Base-by-base conservation (phyloP, 2,797 vertebrate genomes). In the Cyclopterus lumpus region DNA sequence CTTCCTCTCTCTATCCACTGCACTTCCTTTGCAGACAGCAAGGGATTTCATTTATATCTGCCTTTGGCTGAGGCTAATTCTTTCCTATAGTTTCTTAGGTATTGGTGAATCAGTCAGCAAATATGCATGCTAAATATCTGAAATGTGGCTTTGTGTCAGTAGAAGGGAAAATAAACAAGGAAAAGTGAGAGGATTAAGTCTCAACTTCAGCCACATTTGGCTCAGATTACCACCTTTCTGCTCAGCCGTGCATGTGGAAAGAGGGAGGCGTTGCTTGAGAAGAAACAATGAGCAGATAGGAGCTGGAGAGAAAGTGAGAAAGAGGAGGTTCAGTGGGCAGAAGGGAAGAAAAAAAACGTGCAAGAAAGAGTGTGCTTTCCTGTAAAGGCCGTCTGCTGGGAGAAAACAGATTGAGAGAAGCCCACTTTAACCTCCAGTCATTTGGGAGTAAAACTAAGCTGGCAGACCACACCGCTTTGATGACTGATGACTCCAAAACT, bases 191-290 rank as follows among this genome's bases (percentile, higher is more conserved):
- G 44, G 71, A 80, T 84, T 72, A 57, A 38, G 66, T 73, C 73
- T 82, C 59, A 36, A 70, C 51, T 62, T 73, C 57, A 83, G 82
- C 77, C 88, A 91, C 85, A 85, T 89, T 87, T 64, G 77, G 79
- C 86, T 90, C 86, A 67, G 67, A 76, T 88, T 88, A 86, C 90
- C 42, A 66, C 62, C 71, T 80, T 79, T 85, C 78, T 83, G 66
- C 84, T 82, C 68, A 73, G 76, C 62, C 4, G 1, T 72, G 73
- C 71, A 62, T 82, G 62, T 64, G 62, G 57, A 77, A 60, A 70
- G 72, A 48, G 73, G 61, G 67, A 81, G 77, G 76, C 36, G 49
- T 26, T 49, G 57, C 20, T 34, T 9, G 22, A 64, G 66, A 62
- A 75, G 38, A 73, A 61, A 16, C 4, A 15, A 63, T 44, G 36